A percentile compares a stretch with the other conserved stretches of the same genome.
Evolutionary conservation across 2,797 vertebrate species (phyloP).

Genomic region (Falco columbarius): DNA sequence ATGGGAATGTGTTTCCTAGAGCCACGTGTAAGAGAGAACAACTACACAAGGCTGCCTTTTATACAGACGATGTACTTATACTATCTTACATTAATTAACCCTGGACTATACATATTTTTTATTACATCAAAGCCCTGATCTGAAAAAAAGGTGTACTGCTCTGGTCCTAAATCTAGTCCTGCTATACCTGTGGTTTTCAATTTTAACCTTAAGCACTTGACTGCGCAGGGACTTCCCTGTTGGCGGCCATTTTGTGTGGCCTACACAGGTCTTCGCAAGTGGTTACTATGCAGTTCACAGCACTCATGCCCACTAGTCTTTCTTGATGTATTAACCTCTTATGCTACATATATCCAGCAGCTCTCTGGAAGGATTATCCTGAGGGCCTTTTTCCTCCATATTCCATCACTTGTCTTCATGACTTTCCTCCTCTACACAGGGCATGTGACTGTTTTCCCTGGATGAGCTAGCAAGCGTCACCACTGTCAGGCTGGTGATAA

Average conservation of each 20-base stretch:
- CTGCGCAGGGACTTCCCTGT: background rate
- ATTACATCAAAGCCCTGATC: background rate
- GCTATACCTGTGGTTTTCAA: background rate
- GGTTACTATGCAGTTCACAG: background rate
- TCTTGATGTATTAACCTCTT: background rate
- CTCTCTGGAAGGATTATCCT: background rate
- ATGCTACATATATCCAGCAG: background rate
- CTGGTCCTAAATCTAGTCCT: background rate
- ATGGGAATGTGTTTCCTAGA: background rate
- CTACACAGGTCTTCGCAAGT: background rate
- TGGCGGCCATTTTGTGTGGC: background rate
- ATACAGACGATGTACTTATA: background rate
- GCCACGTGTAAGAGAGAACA: background rate
- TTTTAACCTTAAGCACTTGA: background rate
- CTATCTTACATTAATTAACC: background rate
- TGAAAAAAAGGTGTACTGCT: background rate
- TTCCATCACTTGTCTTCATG: background rate
- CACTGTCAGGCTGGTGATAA: background rate
- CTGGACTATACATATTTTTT: background rate
- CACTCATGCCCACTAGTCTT: background rate
- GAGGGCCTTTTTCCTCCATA: constrained; percentile 17
- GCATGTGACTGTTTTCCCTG: background rate
- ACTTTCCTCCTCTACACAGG: background rate
- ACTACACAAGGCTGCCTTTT: background rate
- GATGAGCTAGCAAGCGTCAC: background rate